These are phyloP conservation scores for Ceuthmochares aereus DNA, from an alignment of 2,113 vertebrate species.

Conservation along the genomic window DNA sequence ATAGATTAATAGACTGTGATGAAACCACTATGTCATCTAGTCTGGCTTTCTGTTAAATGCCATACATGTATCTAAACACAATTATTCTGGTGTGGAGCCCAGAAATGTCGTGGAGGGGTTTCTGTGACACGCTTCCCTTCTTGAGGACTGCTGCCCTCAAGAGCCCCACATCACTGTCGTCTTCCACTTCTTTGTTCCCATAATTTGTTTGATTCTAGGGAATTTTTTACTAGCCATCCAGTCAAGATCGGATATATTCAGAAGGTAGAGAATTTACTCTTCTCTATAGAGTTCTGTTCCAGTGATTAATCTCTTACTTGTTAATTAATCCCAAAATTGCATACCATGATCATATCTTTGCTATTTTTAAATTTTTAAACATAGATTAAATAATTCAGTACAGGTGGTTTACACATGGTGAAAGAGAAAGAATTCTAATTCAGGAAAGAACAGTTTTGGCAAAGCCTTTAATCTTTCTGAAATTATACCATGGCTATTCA, in stretches of 20 bases:
- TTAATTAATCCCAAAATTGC: neutral
- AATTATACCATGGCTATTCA: constrained; percentile 5
- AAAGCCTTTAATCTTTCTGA: constrained; percentile 10
- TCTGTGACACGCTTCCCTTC: neutral
- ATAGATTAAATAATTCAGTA: neutral
- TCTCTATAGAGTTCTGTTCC: neutral
- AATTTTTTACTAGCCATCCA: neutral
- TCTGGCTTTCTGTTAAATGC: neutral
- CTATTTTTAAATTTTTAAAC: neutral
- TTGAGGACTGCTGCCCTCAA: neutral
- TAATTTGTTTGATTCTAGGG: neutral
- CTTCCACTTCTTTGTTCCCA: neutral
- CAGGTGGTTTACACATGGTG: neutral
- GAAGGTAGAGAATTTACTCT: neutral
- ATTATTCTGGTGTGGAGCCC: neutral
- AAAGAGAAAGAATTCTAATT: neutral
- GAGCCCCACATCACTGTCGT: neutral
- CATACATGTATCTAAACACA: neutral
- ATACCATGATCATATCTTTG: neutral
- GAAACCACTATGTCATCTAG: neutral
- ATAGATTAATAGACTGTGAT: neutral
- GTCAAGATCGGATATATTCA: neutral
- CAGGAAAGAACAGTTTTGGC: constrained; percentile 13
- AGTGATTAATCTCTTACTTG: neutral
- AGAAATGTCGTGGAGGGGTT: neutral